Evolutionary conservation across 2,797 vertebrate genomes (phyloP).

Genomic region (Notolabrus celidotus): DNA sequence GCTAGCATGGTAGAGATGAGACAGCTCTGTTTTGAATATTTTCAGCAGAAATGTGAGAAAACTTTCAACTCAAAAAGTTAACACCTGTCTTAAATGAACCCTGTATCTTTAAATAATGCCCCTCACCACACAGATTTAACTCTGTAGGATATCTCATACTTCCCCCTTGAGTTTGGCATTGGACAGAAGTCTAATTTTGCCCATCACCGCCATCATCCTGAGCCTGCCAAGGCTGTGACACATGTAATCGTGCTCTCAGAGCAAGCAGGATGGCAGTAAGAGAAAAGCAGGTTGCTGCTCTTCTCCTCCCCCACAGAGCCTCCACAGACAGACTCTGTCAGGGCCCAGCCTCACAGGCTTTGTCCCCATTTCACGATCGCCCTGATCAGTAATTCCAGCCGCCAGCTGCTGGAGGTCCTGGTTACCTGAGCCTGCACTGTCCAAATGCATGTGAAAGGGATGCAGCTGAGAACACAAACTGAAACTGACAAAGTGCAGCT

Average conservation of each 20-base stretch:
- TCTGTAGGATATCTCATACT: conserved; percentile 31
- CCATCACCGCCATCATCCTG: conserved; percentile 38
- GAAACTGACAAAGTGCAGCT: conserved; percentile 8
- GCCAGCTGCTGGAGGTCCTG: conserved; percentile 64
- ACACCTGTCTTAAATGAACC: neutral
- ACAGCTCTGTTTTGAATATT: conserved; percentile 4
- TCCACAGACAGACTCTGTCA: conserved; percentile 70
- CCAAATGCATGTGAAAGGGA: conserved; percentile 37
- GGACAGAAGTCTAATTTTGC: conserved; percentile 56
- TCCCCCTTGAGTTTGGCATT: conserved; percentile 25
- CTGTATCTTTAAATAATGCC: no score
- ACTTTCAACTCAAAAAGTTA: conserved; percentile 3
- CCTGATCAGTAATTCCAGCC: conserved; percentile 82
- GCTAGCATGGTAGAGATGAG: neutral
- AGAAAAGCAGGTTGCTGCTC: conserved; percentile 61
- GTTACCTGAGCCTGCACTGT: conserved; percentile 68
- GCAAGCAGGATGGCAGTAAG: conserved; percentile 66
- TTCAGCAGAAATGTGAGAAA: no score
- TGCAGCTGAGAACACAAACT: conserved; percentile 35
- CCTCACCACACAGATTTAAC: no score
- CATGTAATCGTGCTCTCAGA: conserved; percentile 64
- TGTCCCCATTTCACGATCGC: conserved; percentile 67
- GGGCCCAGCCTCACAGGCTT: conserved; percentile 52
- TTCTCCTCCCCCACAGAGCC: conserved; percentile 63
- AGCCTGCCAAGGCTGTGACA: conserved; percentile 51